These are phyloP conservation scores for Origma solitaria DNA, from an alignment of 2,113 vertebrate species.

Conservation along the genomic window DNA sequence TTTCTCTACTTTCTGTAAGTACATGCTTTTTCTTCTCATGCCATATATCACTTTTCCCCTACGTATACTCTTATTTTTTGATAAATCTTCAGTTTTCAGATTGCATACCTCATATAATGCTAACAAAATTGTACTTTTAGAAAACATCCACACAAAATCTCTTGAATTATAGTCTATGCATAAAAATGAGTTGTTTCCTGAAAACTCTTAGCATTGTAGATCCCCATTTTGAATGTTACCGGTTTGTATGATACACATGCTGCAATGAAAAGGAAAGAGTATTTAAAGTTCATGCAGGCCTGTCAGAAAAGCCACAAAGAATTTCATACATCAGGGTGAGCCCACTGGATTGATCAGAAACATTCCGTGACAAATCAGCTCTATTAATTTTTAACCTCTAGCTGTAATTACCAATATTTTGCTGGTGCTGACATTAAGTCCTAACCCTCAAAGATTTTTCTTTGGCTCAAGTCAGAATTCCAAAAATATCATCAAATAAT, in stretches of 20 bases:
- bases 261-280: neutral
- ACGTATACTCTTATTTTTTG: neutral
- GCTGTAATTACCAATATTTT: neutral
- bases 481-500: neutral
- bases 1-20: neutral
- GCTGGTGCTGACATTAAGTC: neutral
- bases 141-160: neutral
- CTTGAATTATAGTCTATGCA: neutral
- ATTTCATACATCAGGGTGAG: neutral
- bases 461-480: neutral
- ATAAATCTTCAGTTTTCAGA: neutral
- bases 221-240: neutral
- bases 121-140: neutral
- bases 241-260: neutral
- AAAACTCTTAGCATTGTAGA: neutral
- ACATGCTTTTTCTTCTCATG: neutral
- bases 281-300: neutral
- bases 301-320: neutral
- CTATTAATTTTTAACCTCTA: neutral
- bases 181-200: neutral
- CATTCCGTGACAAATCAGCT: neutral
- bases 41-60: neutral
- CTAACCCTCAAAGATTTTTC: neutral
- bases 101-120: neutral
- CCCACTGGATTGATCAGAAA: neutral